Conservation (phyloP, 2,113 vertebrate genomes). For the Calidris pugnax region DNA sequence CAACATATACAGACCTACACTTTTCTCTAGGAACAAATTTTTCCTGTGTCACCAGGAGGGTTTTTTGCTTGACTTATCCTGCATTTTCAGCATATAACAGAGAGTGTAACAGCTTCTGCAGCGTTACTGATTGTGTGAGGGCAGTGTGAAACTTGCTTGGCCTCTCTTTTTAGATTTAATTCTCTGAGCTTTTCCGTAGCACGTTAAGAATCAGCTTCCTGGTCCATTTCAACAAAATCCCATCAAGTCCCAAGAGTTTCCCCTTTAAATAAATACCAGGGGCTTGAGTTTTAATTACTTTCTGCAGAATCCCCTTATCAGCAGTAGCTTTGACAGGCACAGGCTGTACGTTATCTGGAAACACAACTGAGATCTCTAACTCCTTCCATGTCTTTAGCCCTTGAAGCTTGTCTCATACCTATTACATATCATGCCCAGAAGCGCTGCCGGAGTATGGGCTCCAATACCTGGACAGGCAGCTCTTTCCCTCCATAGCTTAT, state of each 20-base stretch:
- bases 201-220: neutral
- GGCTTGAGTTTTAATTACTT: conserved; percentile 63
- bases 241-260: conserved; percentile 27
- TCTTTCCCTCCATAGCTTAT: neutral
- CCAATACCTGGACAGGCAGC: neutral
- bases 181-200: neutral
- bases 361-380: conserved; percentile 50
- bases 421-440: neutral
- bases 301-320: conserved; percentile 61
- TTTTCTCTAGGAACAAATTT: neutral
- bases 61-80: neutral
- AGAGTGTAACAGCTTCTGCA: conserved; percentile 21
- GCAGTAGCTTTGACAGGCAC: conserved; percentile 44
- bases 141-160: neutral
- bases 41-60: neutral
- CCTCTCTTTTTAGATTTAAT: conserved; percentile 4
- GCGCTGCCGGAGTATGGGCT: neutral
- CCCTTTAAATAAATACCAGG: conserved; percentile 44
- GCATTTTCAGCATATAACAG: neutral
- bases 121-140: neutral
- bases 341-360: neutral
- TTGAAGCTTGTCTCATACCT: conserved; percentile 28
- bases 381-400: conserved; percentile 3
- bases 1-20: neutral
- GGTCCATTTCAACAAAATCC: conserved; percentile 59